Percentiles rank a stretch among this genome's conserved stretches.
Conservation (phyloP, 1,140 invertebrate genomes). For the Ectropis grisescens region DNA sequence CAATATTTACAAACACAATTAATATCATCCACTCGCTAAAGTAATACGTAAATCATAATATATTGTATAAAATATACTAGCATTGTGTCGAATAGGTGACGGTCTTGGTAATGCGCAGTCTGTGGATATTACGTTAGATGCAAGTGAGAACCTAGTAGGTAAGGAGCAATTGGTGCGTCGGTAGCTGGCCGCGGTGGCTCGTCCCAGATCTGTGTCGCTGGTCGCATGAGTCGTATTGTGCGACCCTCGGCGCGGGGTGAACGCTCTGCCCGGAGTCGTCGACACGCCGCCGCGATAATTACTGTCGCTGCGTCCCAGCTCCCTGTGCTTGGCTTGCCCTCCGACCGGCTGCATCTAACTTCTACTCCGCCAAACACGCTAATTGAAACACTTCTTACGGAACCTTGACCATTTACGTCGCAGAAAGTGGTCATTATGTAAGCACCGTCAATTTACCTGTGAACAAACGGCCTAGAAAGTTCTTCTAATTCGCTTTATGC, state of each 20-base stretch:
- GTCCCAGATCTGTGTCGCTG: slow-evolving; percentile 23
- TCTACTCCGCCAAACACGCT: slow-evolving; percentile 1
- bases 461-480: not conserved
- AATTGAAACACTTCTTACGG: slow-evolving; percentile 6
- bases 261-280: slow-evolving; percentile 39
- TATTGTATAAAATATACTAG: too few relatives aligned
- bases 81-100: too few relatives aligned
- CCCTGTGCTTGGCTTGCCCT: slow-evolving; percentile 25
- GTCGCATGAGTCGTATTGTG: slow-evolving; percentile 30
- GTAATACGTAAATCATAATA: too few relatives aligned
- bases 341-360: slow-evolving; percentile 12
- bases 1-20: too few relatives aligned
- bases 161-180: too few relatives aligned
- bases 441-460: too few relatives aligned
- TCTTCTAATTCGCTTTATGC: not conserved
- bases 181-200: slow-evolving; percentile 8
- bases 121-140: too few relatives aligned
- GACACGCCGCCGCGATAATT: slow-evolving; percentile 43
- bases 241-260: slow-evolving; percentile 33
- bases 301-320: slow-evolving; percentile 32
- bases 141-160: too few relatives aligned
- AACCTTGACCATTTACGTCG: slow-evolving; percentile 1
- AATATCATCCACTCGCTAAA: too few relatives aligned
- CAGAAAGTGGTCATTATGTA: too few relatives aligned
- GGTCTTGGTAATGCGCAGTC: too few relatives aligned